These are phyloP conservation scores for Phortica variegata DNA, from an alignment of 1,140 invertebrate species.

Conservation along the genomic window DNA sequence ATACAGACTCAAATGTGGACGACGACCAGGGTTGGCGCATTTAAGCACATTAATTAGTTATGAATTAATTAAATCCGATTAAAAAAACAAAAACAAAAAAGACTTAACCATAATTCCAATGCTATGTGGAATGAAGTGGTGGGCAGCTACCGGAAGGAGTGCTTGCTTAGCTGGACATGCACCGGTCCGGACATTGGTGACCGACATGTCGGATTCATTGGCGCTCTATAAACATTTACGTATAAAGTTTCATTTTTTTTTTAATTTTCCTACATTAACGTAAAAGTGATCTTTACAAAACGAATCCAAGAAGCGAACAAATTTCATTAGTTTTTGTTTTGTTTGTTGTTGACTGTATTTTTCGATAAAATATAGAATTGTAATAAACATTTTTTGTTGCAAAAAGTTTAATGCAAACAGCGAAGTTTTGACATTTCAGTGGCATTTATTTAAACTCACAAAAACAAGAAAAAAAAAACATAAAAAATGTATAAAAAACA, in stretches of 20 bases:
- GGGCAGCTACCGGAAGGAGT: no score
- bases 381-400: no score
- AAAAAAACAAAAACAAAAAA: neutral
- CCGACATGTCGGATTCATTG: neutral
- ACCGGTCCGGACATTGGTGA: no score
- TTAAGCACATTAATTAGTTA: constrained; percentile 19
- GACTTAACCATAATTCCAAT: neutral
- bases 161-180: no score
- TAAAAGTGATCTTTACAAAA: constrained; percentile 47
- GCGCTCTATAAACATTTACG: constrained; percentile 5
- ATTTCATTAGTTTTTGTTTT: constrained; percentile 16
- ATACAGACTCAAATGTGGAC: constrained; percentile 59
- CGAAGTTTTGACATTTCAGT: constrained; percentile 9
- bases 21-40: constrained; percentile 57
- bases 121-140: no score
- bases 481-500: constrained; percentile 8
- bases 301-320: constrained; percentile 14
- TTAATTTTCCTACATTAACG: constrained; percentile 33
- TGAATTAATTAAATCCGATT: neutral
- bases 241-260: constrained; percentile 22
- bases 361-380: constrained; percentile 24
- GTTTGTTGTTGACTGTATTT: constrained; percentile 29
- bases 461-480: constrained; percentile 19
- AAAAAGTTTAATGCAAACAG: constrained; percentile 1
- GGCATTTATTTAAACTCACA: constrained; percentile 12